Conservation (phyloP, 2,888 invertebrate genomes). For the Lysandra bellargus region DNA sequence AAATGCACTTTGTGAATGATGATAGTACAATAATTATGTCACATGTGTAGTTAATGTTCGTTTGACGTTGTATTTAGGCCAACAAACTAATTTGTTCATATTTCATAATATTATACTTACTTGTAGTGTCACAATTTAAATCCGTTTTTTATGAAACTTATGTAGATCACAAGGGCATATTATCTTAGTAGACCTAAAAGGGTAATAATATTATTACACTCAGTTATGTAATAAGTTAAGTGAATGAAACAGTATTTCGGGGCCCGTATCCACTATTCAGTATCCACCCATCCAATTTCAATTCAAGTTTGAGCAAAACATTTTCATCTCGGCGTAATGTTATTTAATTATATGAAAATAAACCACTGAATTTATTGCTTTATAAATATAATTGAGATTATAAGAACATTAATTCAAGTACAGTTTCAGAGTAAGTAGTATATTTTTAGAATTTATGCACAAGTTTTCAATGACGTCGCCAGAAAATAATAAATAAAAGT, state of each 20-base stretch:
- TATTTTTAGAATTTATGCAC: not conserved
- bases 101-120: not conserved
- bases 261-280: not conserved
- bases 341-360: not conserved
- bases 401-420: not conserved
- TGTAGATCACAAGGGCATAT: not conserved
- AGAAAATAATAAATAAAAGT: not conserved
- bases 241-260: slow-evolving; percentile 10
- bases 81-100: not conserved
- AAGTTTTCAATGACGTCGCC: not conserved
- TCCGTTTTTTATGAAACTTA: not conserved
- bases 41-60: not conserved
- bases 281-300: not conserved
- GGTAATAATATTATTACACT: slow-evolving; percentile 18
- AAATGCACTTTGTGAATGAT: not conserved
- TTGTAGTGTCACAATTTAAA: not conserved
- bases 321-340: not conserved
- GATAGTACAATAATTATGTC: not conserved
- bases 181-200: slow-evolving; percentile 20
- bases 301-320: not conserved
- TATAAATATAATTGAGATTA: not conserved
- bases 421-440: too few species aligned
- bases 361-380: not conserved
- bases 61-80: not conserved
- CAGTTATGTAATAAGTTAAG: slow-evolving; percentile 14